A percentile compares a stretch with the other conserved stretches of the same genome.
phyloP scores from a whole-genome alignment of 1,140 invertebrate genomes.

The Linepithema humile region DNA sequence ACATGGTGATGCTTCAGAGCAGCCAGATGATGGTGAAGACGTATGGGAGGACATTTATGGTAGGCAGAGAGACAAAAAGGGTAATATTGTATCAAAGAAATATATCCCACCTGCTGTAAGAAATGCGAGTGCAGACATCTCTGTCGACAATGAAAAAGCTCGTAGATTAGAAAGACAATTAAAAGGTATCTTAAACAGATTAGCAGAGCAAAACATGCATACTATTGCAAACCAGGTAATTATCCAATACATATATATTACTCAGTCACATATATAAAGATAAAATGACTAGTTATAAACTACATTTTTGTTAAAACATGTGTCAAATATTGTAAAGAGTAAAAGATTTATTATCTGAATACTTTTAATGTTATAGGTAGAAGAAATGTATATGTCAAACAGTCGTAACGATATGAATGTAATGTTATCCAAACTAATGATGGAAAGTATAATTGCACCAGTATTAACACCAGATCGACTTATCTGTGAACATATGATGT shows the following conservation, averaged over 20 bases:
- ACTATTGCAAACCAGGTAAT: constrained; percentile 89
- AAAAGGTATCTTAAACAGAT: constrained; percentile 94
- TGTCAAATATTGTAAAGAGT: constrained; percentile 7
- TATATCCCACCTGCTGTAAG: constrained; percentile 94
- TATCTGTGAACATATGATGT: constrained; percentile 92
- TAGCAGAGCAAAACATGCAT: constrained; percentile 95
- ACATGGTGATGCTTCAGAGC: constrained; percentile 65
- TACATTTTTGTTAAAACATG: constrained; percentile 59
- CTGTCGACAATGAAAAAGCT: constrained; percentile 86
- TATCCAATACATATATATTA: no score
- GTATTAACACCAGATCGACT: constrained; percentile 91
- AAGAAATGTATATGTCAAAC: constrained; percentile 90
- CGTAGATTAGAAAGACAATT: constrained; percentile 90
- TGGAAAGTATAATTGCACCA: constrained; percentile 87
- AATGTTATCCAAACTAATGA: constrained; percentile 88
- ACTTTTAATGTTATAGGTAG: constrained; percentile 85
- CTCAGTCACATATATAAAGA: no score
- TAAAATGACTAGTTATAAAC: constrained; percentile 46
- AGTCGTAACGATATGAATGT: constrained; percentile 94
- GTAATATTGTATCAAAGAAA: constrained; percentile 89
- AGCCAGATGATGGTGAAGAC: constrained; percentile 72
- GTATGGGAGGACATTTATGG: constrained; percentile 98
- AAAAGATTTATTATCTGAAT: constrained; percentile 21
- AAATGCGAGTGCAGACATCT: constrained; percentile 66
- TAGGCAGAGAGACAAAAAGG: constrained; percentile 91